phyloP scores from a whole-genome alignment of 64 coral and sea anemone species.

The Cladopsammia gracilis region DNA sequence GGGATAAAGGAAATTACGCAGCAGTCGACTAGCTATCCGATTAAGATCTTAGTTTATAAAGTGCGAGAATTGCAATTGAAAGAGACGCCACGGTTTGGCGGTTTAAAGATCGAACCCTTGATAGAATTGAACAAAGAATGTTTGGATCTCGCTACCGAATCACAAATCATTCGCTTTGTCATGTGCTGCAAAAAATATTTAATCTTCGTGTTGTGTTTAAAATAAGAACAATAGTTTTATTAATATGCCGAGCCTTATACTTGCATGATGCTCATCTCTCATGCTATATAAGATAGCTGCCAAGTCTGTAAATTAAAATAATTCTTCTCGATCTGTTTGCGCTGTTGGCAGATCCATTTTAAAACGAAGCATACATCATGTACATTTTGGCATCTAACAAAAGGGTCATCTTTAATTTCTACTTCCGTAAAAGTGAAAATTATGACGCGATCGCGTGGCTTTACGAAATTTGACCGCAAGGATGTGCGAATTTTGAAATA shows the following conservation, averaged over 20 bases:
- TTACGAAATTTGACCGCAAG: slow-evolving; percentile 6
- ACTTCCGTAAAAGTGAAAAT: slow-evolving; percentile 38
- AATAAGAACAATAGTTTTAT: no score
- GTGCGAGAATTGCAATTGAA: neutral
- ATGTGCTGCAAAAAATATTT: no score
- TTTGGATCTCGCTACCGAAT: neutral
- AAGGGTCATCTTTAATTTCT: neutral
- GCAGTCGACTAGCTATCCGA: neutral
- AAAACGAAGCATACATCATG: neutral
- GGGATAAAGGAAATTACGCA: neutral
- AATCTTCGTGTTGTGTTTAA: no score
- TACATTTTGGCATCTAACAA: neutral
- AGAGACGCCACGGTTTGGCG: neutral
- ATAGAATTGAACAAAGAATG: neutral
- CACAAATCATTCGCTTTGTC: neutral
- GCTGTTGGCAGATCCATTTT: neutral
- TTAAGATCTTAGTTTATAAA: neutral
- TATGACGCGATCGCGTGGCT: slow-evolving; percentile 3
- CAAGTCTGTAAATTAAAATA: neutral
- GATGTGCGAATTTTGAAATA: neutral
- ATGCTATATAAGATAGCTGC: neutral
- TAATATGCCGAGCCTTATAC: no score
- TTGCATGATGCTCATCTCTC: no score
- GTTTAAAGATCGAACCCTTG: neutral
- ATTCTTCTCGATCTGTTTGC: slow-evolving; percentile 27